Evolutionary conservation across 2,888 invertebrate species (phyloP).

Genomic region (Parnassius orleans): DNA sequence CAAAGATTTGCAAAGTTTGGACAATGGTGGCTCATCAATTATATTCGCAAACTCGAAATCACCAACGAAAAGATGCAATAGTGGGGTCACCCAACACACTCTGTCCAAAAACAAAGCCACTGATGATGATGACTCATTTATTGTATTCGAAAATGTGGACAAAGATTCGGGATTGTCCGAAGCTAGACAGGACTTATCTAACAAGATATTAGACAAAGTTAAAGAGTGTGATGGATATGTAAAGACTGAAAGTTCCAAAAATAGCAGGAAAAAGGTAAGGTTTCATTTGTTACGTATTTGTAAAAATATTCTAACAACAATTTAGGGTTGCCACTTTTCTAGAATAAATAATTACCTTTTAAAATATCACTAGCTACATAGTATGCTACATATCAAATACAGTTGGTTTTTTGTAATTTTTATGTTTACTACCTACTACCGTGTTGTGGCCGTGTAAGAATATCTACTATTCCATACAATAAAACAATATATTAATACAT

Average conservation of each 20-base stretch:
- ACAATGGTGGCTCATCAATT: constrained; percentile 61
- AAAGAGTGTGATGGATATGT: constrained; percentile 51
- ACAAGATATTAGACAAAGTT: constrained; percentile 58
- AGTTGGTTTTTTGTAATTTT: no score
- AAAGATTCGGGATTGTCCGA: constrained; percentile 29
- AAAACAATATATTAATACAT: no score
- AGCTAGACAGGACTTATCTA: constrained; percentile 44
- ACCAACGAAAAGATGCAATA: constrained; percentile 5
- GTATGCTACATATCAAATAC: no score
- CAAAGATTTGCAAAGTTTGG: constrained; percentile 38
- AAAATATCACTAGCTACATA: no score
- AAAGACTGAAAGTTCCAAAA: constrained; percentile 47
- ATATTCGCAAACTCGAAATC: constrained; percentile 52
- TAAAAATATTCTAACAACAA: not conserved
- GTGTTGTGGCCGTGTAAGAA: no score
- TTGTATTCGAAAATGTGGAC: constrained; percentile 56
- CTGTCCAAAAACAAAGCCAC: constrained; percentile 13
- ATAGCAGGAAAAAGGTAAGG: constrained; percentile 55
- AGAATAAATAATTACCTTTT: no score
- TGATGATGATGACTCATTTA: constrained; percentile 61
- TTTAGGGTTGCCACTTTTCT: not conserved
- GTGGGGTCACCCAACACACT: constrained; percentile 5
- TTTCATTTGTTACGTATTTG: not conserved
- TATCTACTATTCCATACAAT: no score
- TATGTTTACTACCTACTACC: no score